phyloP scores from a whole-genome alignment of 2,888 invertebrate genomes.

The Cremastobaeus sp. region DNA sequence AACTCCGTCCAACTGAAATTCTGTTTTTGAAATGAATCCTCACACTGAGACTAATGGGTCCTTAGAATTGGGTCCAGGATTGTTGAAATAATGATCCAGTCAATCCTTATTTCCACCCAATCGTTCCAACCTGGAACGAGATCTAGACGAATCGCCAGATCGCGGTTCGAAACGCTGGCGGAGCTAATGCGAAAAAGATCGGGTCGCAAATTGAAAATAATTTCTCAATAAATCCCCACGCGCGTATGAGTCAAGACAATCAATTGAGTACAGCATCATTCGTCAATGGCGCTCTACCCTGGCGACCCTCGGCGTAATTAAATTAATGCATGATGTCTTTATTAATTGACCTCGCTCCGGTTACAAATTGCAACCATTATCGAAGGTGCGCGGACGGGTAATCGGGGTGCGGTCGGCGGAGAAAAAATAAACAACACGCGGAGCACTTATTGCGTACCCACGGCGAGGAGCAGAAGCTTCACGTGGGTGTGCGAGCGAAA shows the following conservation, averaged over 20 bases:
- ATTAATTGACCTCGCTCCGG: constrained; percentile 70
- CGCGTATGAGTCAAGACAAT: neutral
- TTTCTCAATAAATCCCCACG: too few relatives aligned
- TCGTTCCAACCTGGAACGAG: too few relatives aligned
- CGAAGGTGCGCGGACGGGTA: constrained; percentile 37
- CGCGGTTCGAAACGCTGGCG: too few relatives aligned
- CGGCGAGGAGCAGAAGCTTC: constrained; percentile 8
- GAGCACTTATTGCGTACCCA: constrained; percentile 37
- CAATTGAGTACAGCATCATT: constrained; percentile 19
- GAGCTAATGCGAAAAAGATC: too few relatives aligned
- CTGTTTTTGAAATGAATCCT: too few relatives aligned
- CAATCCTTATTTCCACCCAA: too few relatives aligned
- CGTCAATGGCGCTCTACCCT: constrained; percentile 25
- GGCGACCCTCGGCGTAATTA: constrained; percentile 62
- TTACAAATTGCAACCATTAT: constrained; percentile 70
- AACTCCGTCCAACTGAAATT: neutral
- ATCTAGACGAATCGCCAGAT: too few relatives aligned
- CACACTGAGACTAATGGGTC: too few relatives aligned
- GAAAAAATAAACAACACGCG: constrained; percentile 11
- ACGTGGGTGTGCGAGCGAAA: constrained; percentile 34
- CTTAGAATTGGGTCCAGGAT: too few relatives aligned
- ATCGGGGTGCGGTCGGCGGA: constrained; percentile 1
- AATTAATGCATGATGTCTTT: constrained; percentile 70
- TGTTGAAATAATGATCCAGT: too few relatives aligned
- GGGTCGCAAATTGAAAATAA: too few relatives aligned